Evolutionary conservation across 2,113 vertebrate genomes (phyloP).

Genomic region (Hydrolagus affinis): DNA sequence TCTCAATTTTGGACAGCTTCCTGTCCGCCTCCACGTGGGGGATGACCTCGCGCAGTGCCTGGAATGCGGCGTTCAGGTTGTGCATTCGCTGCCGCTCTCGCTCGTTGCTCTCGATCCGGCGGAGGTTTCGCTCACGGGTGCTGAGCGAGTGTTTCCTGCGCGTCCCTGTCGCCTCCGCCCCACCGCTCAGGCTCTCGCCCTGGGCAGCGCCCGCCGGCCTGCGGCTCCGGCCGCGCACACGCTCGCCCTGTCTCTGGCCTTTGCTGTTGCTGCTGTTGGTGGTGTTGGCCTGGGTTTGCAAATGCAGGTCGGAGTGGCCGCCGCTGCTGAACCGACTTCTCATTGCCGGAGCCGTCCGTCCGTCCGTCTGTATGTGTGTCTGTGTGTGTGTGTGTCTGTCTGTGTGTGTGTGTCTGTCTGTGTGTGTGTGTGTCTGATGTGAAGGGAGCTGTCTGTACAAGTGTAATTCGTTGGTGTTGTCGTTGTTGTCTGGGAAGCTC

Average conservation of each 20-base stretch:
- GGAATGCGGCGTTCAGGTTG: slow-evolving; percentile 96
- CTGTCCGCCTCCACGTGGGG: slow-evolving; percentile 84
- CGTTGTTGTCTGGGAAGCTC: no score
- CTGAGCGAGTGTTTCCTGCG: slow-evolving; percentile 47
- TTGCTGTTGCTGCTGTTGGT: slow-evolving; percentile 39
- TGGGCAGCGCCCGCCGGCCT: not conserved
- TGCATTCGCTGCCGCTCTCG: slow-evolving; percentile 93
- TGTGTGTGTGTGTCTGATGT: no score
- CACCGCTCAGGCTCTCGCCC: not conserved
- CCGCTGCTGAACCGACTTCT: not conserved
- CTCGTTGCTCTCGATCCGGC: slow-evolving; percentile 90
- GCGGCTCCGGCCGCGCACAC: not conserved
- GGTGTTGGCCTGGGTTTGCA: not conserved
- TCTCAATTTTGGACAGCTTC: slow-evolving; percentile 97
- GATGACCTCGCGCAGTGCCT: slow-evolving; percentile 84
- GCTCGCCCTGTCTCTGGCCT: not conserved
- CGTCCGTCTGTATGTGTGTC: no score
- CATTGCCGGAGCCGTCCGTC: not conserved
- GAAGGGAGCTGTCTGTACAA: no score
- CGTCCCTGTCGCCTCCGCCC: slow-evolving; percentile 35
- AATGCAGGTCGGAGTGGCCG: not conserved
- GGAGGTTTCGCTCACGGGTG: slow-evolving; percentile 67
- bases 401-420: no score
- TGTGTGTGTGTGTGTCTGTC: no score
- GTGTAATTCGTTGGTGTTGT: no score